Base-by-base conservation (phyloP, 2,888 invertebrate species). In the Leucoma salicis region DNA sequence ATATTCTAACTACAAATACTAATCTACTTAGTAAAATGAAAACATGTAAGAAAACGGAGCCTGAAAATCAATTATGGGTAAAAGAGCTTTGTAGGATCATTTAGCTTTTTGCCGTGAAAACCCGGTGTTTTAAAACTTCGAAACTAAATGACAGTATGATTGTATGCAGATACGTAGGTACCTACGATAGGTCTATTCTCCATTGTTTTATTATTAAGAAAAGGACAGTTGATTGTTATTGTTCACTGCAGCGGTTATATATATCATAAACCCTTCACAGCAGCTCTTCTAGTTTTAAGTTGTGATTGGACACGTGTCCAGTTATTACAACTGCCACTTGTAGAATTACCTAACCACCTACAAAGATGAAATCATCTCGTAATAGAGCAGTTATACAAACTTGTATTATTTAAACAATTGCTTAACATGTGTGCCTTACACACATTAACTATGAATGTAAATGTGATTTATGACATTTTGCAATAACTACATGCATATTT, bases 1-100 rank as follows among this genome's bases (percentile, higher is more conserved):
- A 53, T 38, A 51, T 33, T 39, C 35, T 35, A 48, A 49, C 51
- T 54, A 59, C 46, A 48, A 35, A 42, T 46, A 43, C 32, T 48
- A 42, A 14, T 39, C 18, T 42, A 48, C 37, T 29, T 37, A 18
- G 8, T 50, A 42, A 47, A 12, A 14, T 45, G 41, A 43, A 36
- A 38, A 49, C 31, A 47, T 27, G n/a, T 6, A 27, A 27, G 27
- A 27, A 10, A 11, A 6, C 21, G 8, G 21, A 8, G n/a, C n/a
- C n/a, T n/a, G n/a, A n/a, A n/a, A n/a, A n/a, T n/a, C n/a, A n/a
- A n/a, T n/a, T n/a, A n/a, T n/a, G n/a, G n/a, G n/a, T n/a, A n/a
- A n/a, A n/a, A n/a, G n/a, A n/a, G n/a, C n/a, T n/a, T n/a, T n/a
- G n/a, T n/a, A n/a, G n/a, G n/a, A n/a, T n/a, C n/a, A n/a, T n/a